phyloP scores from a whole-genome alignment of 2,113 vertebrate species.

The Hystrix cristata region DNA sequence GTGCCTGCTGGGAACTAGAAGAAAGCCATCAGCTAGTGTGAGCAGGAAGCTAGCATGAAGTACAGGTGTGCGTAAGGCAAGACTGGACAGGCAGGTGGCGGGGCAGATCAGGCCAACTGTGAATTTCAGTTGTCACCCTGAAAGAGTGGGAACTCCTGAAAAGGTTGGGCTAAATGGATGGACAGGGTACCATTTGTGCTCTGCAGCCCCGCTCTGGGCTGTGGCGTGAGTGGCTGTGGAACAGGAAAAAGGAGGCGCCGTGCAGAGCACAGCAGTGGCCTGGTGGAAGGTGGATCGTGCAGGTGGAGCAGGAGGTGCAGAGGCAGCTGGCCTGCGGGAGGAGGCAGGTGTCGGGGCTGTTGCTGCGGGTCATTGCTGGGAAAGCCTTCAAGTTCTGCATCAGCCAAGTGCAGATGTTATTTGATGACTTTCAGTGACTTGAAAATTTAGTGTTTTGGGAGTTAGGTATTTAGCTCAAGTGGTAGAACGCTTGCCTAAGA shows the following conservation, averaged over 20 bases:
- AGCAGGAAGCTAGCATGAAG: not conserved
- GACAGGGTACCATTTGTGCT: not conserved
- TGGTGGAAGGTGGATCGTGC: not conserved
- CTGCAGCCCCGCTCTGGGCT: not conserved
- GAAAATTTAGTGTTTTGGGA: no score
- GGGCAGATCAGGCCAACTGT: not conserved
- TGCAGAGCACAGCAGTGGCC: not conserved
- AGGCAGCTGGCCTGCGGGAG: no score
- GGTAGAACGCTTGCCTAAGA: no score
- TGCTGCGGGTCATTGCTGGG: no score
- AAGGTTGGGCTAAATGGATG: fast-evolving
- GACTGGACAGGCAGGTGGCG: not conserved
- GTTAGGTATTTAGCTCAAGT: no score
- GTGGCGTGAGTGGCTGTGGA: no score
- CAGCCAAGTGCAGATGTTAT: no score
- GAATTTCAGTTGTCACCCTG: not conserved
- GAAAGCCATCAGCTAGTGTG: not conserved
- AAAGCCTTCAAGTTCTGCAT: no score
- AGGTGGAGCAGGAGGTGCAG: not conserved
- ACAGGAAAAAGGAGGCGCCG: not conserved
- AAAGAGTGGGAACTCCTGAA: not conserved
- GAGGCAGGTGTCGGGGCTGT: no score
- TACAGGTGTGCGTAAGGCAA: not conserved
- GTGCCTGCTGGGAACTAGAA: not conserved
- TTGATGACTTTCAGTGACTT: no score